Percentiles rank a stretch among this genome's conserved stretches.
Conservation (phyloP, 2,113 vertebrate genomes). For the Dromiciops gliroides region DNA sequence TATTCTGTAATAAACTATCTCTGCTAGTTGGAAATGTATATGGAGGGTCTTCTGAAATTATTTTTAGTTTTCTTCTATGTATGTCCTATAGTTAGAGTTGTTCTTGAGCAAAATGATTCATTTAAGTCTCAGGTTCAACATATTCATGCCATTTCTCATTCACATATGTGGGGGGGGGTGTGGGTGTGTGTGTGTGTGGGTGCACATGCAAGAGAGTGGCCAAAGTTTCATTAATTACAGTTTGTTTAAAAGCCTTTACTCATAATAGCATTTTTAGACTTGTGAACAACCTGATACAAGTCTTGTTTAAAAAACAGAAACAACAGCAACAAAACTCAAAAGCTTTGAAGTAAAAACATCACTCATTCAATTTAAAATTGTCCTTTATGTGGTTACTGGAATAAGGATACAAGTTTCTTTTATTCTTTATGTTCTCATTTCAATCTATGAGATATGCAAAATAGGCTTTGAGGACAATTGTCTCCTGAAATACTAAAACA, state of each 20-base stretch:
- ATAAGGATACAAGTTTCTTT: not conserved
- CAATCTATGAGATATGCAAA: not conserved
- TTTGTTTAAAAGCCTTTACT: constrained; percentile 8
- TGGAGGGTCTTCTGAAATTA: not conserved
- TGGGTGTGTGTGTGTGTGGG: no score
- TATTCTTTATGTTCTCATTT: not conserved
- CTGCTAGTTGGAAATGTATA: not conserved
- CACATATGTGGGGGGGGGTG: no score
- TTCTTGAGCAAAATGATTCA: not conserved
- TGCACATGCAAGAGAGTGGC: not conserved
- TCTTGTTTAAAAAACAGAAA: not conserved
- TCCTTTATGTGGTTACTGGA: constrained; percentile 20
- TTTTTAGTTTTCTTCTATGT: not conserved
- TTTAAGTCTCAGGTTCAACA: constrained; percentile 1
- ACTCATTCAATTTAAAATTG: constrained; percentile 8
- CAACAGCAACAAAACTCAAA: not conserved
- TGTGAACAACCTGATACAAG: not conserved
- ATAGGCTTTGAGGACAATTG: not conserved
- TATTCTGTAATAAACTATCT: not conserved
- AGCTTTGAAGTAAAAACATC: not conserved
- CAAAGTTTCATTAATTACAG: not conserved
- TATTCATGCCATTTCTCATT: not conserved
- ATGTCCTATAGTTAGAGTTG: not conserved
- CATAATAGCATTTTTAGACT: not conserved
- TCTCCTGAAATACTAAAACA: not conserved